Percentiles rank a stretch among this genome's conserved stretches.
Conservation (phyloP, 2,888 invertebrate genomes). For the Tuta absoluta region DNA sequence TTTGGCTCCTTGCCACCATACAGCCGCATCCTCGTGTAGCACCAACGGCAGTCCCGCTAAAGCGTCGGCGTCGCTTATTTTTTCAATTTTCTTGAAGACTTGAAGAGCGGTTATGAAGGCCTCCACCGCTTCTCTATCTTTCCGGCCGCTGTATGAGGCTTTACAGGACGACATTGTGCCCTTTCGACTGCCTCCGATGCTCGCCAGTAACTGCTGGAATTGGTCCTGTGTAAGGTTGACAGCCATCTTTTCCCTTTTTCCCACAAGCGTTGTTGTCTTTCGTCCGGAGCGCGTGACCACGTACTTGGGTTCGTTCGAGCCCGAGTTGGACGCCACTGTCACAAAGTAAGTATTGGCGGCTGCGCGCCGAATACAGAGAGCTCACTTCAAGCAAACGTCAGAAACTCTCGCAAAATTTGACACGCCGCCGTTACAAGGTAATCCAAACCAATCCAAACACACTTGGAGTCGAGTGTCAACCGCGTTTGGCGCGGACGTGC, state of each 20-base stretch:
- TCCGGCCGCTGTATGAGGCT: background rate
- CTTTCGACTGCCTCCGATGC: too few relatives aligned
- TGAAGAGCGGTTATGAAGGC: constrained; percentile 1
- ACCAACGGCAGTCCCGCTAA: constrained; percentile 3
- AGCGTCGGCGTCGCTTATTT: background rate
- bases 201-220: background rate
- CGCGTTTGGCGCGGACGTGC: too few relatives aligned
- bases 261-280: background rate
- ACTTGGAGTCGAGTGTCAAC: too few relatives aligned
- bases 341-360: too few relatives aligned
- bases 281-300: background rate
- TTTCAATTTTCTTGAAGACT: constrained; percentile 9
- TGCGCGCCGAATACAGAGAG: too few relatives aligned
- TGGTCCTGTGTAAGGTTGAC: constrained; percentile 3
- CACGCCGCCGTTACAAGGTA: too few relatives aligned
- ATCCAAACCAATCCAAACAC: too few relatives aligned
- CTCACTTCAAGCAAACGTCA: too few relatives aligned
- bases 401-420: too few relatives aligned
- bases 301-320: background rate
- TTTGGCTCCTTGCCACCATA: constrained; percentile 14
- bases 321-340: constrained; percentile 6
- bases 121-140: constrained; percentile 2
- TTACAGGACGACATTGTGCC: background rate
- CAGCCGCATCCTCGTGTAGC: background rate
- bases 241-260: constrained; percentile 2